Evolutionary conservation across 2,797 vertebrate species (phyloP).

Genomic region (Lerista edwardsae): DNA sequence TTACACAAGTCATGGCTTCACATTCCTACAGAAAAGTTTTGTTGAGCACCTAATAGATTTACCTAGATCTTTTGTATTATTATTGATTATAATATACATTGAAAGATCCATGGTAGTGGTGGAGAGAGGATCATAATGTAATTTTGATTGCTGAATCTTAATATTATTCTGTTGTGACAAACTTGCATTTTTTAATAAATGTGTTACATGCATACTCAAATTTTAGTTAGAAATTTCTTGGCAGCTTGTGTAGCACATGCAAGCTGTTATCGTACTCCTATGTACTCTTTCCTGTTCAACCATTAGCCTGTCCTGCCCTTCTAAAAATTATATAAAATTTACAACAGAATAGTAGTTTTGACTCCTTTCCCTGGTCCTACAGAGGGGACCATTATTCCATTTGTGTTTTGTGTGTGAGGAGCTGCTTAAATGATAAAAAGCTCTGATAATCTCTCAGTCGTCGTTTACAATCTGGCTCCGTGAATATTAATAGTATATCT

Average conservation of each 20-base stretch:
- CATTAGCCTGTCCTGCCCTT: background rate
- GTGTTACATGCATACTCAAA: background rate
- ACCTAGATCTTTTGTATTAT: background rate
- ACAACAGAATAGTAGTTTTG: background rate
- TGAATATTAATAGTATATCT: conserved; percentile 41
- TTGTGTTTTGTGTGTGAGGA: background rate
- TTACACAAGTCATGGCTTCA: background rate
- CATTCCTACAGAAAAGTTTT: background rate
- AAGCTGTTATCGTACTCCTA: background rate
- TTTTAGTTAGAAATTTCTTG: conserved; percentile 10
- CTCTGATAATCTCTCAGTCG: background rate
- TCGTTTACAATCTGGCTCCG: conserved; percentile 50
- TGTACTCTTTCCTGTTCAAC: background rate
- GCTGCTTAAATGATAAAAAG: background rate
- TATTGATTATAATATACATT: too few relatives aligned
- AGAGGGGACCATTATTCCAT: background rate
- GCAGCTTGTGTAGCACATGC: background rate
- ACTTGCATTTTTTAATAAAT: background rate
- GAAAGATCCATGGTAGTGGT: too few relatives aligned
- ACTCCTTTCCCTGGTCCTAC: background rate
- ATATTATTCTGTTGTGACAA: background rate
- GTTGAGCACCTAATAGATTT: background rate
- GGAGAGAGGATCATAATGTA: background rate
- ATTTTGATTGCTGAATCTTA: conserved; percentile 10
- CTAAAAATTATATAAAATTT: background rate